Conservation (phyloP, 2,797 vertebrate genomes). For the Coluber constrictor region DNA sequence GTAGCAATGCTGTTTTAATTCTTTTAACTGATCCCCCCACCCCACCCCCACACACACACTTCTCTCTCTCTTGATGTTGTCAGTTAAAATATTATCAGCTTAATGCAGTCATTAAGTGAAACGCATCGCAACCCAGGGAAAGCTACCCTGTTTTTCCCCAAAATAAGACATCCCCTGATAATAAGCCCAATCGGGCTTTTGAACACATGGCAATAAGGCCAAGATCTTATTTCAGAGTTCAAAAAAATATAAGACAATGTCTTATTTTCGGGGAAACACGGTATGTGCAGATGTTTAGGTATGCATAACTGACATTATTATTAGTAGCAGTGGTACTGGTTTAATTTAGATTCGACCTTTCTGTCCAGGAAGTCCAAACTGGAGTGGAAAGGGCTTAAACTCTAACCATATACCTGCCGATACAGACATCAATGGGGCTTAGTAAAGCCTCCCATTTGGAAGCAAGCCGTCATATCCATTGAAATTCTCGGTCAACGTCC, state of each 20-base stretch:
- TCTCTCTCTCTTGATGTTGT: conserved; percentile 47
- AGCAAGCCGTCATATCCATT: background rate
- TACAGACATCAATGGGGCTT: background rate
- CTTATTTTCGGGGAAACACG: too few species aligned
- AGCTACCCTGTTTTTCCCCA: too few species aligned
- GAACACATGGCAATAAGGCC: too few species aligned
- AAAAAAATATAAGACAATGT: too few species aligned
- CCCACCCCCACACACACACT: conserved; percentile 11
- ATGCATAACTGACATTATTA: background rate
- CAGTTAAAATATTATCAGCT: conserved; percentile 29
- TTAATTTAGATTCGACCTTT: background rate
- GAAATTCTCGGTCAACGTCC: conserved; percentile 47
- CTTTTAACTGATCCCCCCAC: conserved; percentile 37
- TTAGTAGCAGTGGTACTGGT: background rate
- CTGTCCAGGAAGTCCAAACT: background rate
- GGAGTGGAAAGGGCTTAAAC: background rate
- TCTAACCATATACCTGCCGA: background rate
- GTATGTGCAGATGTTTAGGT: background rate
- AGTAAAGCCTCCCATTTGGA: background rate
- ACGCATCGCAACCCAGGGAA: background rate
- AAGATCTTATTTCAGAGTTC: too few species aligned
- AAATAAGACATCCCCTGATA: too few species aligned
- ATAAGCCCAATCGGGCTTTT: too few species aligned
- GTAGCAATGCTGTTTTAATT: conserved; percentile 51
- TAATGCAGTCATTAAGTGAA: background rate